phyloP scores from a whole-genome alignment of 2,888 invertebrate species.

The Pyrgus malvae region DNA sequence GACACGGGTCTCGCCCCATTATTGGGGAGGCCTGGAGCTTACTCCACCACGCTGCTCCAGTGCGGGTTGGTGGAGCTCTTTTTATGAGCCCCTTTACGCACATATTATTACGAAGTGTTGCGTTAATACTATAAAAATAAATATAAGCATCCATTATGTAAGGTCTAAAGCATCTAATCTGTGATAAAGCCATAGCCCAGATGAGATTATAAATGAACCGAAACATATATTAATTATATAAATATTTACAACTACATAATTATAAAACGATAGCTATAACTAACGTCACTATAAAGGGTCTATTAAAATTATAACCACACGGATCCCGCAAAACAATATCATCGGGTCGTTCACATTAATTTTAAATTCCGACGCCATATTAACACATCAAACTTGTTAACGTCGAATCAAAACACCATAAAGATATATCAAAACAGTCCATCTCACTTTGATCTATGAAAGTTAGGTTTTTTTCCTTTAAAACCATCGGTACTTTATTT shows the following conservation, averaged over 20 bases:
- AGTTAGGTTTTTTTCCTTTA: constrained; percentile 7
- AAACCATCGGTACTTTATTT: neutral
- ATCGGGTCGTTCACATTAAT: constrained; percentile 10
- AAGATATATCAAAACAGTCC: constrained; percentile 11
- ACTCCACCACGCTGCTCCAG: too few species aligned
- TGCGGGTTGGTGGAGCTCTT: too few species aligned
- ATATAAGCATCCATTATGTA: too few species aligned
- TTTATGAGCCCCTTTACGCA: too few species aligned
- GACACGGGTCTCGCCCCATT: too few species aligned
- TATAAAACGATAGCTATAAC: neutral
- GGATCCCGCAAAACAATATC: constrained; percentile 7
- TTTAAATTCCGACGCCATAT: constrained; percentile 11
- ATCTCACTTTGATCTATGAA: constrained; percentile 5
- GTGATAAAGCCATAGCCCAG: too few species aligned
- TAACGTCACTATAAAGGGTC: neutral
- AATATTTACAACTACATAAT: neutral
- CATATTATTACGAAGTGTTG: too few species aligned
- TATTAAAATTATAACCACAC: neutral
- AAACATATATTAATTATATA: neutral
- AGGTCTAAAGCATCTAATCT: too few species aligned
- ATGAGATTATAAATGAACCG: neutral
- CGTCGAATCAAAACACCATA: constrained; percentile 19
- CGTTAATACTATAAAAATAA: too few species aligned
- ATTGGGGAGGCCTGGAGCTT: too few species aligned
- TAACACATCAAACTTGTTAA: constrained; percentile 15